Evolutionary conservation across 2,888 invertebrate genomes (phyloP).

Genomic region (Netelia virgata): DNA sequence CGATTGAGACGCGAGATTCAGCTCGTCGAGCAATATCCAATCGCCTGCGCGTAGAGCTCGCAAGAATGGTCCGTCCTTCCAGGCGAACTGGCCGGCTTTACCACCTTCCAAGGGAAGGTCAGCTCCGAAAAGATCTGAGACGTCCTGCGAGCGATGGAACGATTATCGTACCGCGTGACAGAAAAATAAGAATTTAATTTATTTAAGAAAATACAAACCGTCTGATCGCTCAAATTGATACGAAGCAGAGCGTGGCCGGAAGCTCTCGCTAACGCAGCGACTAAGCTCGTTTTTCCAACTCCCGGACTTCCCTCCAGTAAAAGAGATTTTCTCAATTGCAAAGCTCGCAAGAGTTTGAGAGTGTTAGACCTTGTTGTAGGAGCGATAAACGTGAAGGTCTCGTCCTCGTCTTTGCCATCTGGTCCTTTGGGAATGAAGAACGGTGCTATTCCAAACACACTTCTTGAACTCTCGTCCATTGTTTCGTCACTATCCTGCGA

Average conservation of each 20-base stretch:
- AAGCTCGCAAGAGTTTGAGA: constrained; percentile 93
- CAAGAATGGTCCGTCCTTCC: constrained; percentile 98
- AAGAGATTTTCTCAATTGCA: constrained; percentile 96
- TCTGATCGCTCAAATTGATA: constrained; percentile 99
- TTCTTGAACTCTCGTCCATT: constrained; percentile 68
- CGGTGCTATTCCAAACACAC: constrained; percentile 91
- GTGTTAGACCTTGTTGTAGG: constrained; percentile 94
- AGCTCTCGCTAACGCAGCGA: constrained; percentile 94
- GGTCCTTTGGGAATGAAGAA: constrained; percentile 90
- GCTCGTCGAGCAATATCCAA: constrained; percentile 99
- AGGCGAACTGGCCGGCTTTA: constrained; percentile 94
- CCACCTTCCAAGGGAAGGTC: constrained; percentile 98
- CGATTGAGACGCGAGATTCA: constrained; percentile 99
- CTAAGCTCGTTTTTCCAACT: constrained; percentile 98
- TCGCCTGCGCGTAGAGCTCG: constrained; percentile 96
- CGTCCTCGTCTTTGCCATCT: constrained; percentile 71
- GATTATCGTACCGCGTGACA: constrained; percentile 1
- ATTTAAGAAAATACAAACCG: constrained; percentile 87
- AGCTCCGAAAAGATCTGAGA: constrained; percentile 98
- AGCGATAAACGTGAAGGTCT: constrained; percentile 90
- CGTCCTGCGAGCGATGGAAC: constrained; percentile 88
- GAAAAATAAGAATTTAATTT: constrained; percentile 10
- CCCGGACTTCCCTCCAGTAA: constrained; percentile 99
- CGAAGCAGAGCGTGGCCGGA: constrained; percentile 94
- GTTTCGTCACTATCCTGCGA: constrained; percentile 76